Conservation (phyloP, 2,888 invertebrate genomes). For the Callyntrura sp. region DNA sequence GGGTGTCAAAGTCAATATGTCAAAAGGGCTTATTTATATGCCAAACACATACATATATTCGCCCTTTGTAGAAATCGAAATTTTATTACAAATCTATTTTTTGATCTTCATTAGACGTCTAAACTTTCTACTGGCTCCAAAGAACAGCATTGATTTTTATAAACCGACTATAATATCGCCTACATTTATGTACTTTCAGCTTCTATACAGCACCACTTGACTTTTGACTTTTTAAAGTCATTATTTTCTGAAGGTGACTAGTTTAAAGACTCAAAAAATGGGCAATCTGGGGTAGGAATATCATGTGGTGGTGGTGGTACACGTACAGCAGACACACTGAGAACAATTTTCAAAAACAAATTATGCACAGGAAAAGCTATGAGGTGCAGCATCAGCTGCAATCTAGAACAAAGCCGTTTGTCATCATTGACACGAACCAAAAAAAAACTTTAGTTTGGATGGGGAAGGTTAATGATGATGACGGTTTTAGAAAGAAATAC, state of each 20-base stretch:
- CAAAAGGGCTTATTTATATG: too few relatives aligned
- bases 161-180: neutral
- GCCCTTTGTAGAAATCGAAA: too few relatives aligned
- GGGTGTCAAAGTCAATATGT: too few relatives aligned
- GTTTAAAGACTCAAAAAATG: constrained; percentile 20
- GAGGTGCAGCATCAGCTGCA: constrained; percentile 4
- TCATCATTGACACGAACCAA: constrained; percentile 13
- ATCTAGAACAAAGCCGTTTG: constrained; percentile 49
- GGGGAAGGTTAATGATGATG: constrained; percentile 3
- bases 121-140: too few relatives aligned
- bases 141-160: too few relatives aligned
- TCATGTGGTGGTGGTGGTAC: too few relatives aligned
- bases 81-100: too few relatives aligned
- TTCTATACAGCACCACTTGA: neutral
- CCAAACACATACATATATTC: too few relatives aligned
- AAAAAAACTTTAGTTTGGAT: neutral
- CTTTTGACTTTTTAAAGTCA: constrained; percentile 44
- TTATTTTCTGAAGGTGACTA: constrained; percentile 38
- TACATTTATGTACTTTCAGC: neutral
- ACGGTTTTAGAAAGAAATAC: neutral
- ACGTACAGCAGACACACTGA: neutral
- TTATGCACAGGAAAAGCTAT: constrained; percentile 12
- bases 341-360: constrained; percentile 24
- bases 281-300: neutral
- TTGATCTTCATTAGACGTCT: too few relatives aligned